A percentile compares a stretch with the other conserved stretches of the same genome.
These are phyloP conservation scores for Semicossyphus pulcher DNA, from an alignment of 2,113 vertebrate genomes.

Conservation along the genomic window DNA sequence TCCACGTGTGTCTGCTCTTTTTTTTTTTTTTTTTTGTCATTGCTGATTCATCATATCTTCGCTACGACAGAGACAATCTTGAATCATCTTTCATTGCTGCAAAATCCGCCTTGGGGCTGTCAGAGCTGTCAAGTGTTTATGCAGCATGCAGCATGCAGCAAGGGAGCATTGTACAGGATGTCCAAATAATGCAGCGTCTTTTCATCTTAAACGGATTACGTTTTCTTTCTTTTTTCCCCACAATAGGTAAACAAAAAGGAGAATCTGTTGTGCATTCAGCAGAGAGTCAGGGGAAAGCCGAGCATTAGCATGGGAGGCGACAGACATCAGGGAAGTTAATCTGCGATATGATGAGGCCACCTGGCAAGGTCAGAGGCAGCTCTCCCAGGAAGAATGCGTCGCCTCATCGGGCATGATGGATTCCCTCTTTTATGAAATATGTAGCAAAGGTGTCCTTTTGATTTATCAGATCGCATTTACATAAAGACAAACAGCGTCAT, in stretches of 20 bases:
- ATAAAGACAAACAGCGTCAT: neutral
- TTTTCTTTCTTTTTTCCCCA: neutral
- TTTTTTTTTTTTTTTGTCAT: slow-evolving; percentile 5
- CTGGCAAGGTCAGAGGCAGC: slow-evolving; percentile 67
- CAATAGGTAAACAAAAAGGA: slow-evolving; percentile 26
- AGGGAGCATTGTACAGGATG: neutral
- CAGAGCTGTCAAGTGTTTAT: neutral
- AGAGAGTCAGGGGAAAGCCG: slow-evolving; percentile 22
- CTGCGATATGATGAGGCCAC: slow-evolving; percentile 64
- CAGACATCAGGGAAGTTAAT: slow-evolving; percentile 69
- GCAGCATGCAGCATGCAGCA: neutral
- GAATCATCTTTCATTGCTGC: slow-evolving; percentile 59
- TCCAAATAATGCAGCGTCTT: slow-evolving; percentile 16
- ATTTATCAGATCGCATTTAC: slow-evolving; percentile 6
- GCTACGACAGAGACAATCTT: slow-evolving; percentile 38
- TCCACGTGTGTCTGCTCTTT: slow-evolving; percentile 25
- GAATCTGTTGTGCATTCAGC: slow-evolving; percentile 21
- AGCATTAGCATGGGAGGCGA: slow-evolving; percentile 54
- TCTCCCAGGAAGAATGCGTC: slow-evolving; percentile 29
- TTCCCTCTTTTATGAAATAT: slow-evolving; percentile 12
- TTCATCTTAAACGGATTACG: slow-evolving; percentile 51
- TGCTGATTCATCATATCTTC: slow-evolving; percentile 61
- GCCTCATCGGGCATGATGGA: slow-evolving; percentile 52
- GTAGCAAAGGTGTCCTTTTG: neutral
- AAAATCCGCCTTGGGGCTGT: neutral